Percentiles rank a stretch among this genome's conserved stretches.
Conservation (phyloP, 2,113 vertebrate genomes). For the Leucosticte australis region DNA sequence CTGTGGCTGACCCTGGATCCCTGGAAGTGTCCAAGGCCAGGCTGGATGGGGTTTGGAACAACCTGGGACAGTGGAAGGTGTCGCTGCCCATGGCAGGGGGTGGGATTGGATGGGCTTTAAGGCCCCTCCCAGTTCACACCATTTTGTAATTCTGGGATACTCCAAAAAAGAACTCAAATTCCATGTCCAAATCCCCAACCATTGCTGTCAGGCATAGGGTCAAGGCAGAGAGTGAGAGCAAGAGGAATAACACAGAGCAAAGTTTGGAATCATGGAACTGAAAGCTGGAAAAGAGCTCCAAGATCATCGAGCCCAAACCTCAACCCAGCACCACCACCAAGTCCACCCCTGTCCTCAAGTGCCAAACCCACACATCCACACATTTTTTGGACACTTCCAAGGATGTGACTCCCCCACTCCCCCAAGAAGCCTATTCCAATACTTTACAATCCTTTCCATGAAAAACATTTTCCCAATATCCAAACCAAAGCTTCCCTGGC, state of each 20-base stretch:
- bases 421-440: neutral
- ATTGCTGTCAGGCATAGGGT: neutral
- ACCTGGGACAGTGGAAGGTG: neutral
- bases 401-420: neutral
- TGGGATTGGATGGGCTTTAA: neutral
- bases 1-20: neutral
- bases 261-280: neutral
- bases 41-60: accelerated
- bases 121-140: neutral
- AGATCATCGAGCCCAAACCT: neutral
- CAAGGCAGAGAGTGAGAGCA: neutral
- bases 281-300: neutral
- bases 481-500: neutral
- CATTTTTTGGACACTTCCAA: neutral
- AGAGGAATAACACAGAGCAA: neutral
- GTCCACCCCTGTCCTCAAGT: neutral
- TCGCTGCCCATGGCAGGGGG: neutral
- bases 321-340: neutral
- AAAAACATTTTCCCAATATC: neutral
- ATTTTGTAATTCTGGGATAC: neutral
- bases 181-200: neutral
- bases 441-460: neutral
- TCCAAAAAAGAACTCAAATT: neutral
- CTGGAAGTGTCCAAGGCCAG: neutral
- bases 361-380: neutral